A percentile compares a stretch with the other conserved stretches of the same genome.
Evolutionary conservation across 2,113 vertebrate genomes (phyloP).

Genomic region (Tonatia bakeri): DNA sequence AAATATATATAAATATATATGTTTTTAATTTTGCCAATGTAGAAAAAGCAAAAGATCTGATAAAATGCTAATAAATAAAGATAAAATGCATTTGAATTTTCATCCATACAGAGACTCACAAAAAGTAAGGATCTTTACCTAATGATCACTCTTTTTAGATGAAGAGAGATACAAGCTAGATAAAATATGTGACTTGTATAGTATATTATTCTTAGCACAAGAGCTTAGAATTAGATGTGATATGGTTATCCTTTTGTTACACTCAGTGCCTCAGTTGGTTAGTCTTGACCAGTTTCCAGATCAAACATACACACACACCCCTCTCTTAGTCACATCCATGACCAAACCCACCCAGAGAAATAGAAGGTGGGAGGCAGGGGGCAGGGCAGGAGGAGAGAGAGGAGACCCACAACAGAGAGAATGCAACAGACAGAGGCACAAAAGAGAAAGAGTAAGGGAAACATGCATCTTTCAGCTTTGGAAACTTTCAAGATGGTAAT

Average conservation of each 20-base stretch:
- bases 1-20: not conserved
- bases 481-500: not conserved
- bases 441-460: not conserved
- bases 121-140: not conserved
- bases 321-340: not conserved
- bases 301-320: not conserved
- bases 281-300: not conserved
- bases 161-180: not conserved
- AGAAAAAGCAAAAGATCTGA: not conserved
- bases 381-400: not conserved
- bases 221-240: not conserved
- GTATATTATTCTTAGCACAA: not conserved
- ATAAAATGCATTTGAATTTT: not conserved
- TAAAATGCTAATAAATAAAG: not conserved
- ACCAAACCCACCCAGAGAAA: not conserved
- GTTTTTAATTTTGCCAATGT: not conserved
- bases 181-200: not conserved
- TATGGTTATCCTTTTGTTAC: not conserved
- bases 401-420: not conserved
- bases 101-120: not conserved
- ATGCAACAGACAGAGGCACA: not conserved
- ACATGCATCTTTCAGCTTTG: not conserved
- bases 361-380: rapidly evolving
- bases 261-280: not conserved
- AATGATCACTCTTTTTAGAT: not conserved